Evolutionary conservation across 2,797 vertebrate genomes (phyloP).

Genomic region (Cuniculus paca): DNA sequence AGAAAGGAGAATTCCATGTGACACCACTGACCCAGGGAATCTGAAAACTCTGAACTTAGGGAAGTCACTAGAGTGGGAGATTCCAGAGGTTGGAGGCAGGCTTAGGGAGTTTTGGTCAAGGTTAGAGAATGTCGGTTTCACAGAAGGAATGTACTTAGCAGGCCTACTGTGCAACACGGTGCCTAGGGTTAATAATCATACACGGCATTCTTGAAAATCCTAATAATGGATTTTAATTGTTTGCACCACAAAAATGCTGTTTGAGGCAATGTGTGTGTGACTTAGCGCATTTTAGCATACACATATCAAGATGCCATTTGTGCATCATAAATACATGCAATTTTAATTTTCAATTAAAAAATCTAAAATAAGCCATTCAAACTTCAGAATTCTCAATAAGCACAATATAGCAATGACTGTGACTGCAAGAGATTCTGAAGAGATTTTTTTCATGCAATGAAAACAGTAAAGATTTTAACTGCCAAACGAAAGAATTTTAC

Average conservation of each 20-base stretch:
- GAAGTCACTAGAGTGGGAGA: not conserved
- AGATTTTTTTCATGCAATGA: not conserved
- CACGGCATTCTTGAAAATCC: not conserved
- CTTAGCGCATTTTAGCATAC: not conserved
- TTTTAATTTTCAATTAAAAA: not conserved
- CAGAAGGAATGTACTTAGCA: not conserved
- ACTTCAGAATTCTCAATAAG: not conserved
- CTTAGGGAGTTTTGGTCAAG: not conserved
- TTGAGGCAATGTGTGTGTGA: not conserved
- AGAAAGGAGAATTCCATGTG: not conserved
- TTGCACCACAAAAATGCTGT: not conserved
- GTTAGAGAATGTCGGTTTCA: not conserved
- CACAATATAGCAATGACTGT: not conserved
- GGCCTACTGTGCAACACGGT: not conserved
- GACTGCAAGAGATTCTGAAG: not conserved
- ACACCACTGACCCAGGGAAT: not conserved
- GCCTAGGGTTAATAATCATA: not conserved
- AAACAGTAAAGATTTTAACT: not conserved
- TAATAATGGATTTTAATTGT: not conserved
- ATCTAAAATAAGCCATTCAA: not conserved
- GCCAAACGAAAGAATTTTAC: not conserved
- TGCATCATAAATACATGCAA: not conserved
- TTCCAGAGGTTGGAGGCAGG: too few relatives aligned
- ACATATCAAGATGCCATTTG: not conserved
- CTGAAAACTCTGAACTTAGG: not conserved